These are phyloP conservation scores for Danio aesculapii DNA, from an alignment of 2,797 vertebrate genomes.

Conservation along the genomic window DNA sequence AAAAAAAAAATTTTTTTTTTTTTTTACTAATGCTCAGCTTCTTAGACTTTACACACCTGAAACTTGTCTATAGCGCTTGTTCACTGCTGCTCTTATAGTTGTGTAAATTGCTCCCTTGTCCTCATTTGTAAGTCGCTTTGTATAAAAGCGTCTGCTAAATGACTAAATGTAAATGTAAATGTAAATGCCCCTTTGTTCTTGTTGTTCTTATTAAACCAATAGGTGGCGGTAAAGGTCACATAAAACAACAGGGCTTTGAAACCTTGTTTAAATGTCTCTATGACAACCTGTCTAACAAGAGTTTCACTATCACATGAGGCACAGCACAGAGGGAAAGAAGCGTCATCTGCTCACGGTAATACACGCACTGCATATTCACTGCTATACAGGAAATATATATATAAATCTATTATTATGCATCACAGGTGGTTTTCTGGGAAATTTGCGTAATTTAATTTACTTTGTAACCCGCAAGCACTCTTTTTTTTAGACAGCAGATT, in stretches of 20 bases:
- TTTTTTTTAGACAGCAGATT: neutral
- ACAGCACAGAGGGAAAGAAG: neutral
- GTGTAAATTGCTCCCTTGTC: too few relatives aligned
- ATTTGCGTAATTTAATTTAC: neutral
- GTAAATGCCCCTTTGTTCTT: neutral
- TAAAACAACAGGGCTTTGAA: neutral
- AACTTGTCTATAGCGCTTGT: too few relatives aligned
- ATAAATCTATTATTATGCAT: neutral
- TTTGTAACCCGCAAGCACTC: neutral
- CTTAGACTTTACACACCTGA: too few relatives aligned
- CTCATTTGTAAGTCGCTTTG: too few relatives aligned
- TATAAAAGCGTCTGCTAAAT: too few relatives aligned
- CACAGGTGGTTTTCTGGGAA: neutral
- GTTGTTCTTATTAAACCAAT: neutral
- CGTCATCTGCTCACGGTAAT: constrained; percentile 19
- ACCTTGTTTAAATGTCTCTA: constrained; percentile 64
- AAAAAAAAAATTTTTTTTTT: too few relatives aligned
- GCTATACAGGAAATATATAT: neutral
- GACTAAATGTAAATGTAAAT: too few relatives aligned
- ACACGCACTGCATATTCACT: neutral
- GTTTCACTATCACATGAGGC: constrained; percentile 56
- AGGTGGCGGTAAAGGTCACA: constrained; percentile 4
- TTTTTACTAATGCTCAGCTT: too few relatives aligned
- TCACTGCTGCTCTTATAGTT: too few relatives aligned
- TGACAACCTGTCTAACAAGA: constrained; percentile 61